Evolutionary conservation across 2,888 invertebrate genomes (phyloP), one percentile per base, ranked within the genome.

Genomic region (Diadegma fenestrale): DNA sequence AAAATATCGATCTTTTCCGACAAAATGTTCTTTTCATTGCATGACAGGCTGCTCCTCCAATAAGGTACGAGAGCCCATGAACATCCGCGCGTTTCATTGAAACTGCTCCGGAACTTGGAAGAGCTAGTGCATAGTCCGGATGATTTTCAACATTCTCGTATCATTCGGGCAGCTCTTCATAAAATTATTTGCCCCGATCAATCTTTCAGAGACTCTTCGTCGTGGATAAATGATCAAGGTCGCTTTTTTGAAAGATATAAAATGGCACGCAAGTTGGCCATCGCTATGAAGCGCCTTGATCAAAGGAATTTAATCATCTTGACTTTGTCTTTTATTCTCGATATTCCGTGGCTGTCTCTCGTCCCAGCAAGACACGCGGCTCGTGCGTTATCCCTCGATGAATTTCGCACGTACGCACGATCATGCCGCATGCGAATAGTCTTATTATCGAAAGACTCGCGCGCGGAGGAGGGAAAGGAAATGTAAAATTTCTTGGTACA

Each of bases 401-500:
- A 80, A 86, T 69, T 82, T 82, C 85, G 82, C 85, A 86, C 82
- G 87, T 85, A 79, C 79, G 66, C 63, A n/a, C 83, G 85, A 80
- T 85, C 77, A 83, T 83, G 73, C 80, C 84, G 87, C 87, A 87
- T 87, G 80, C 87, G 86, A 87, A 87, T 87, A 63, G 86, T 87
- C 85, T 82, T 82, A 87, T 87, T 87, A 87, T 68, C 78, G 77
- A 79, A 85, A 73, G 72, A 43, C 68, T 82, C 75, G 79, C 41
- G 22, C 37, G 79, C 41, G 22, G 8, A 37, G 72, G 61, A 68
- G 48, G 51, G 22, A 77, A 84, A 86, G 73, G 76, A 41, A 63
- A 80, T 54, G 45, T 33, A 68, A 66, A 76, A 79, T 26, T 79
- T 63, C 75, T 43, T 51, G 54, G 71, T 77, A 54, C 26, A 61